A percentile compares a stretch with the other conserved stretches of the same genome.
Conservation (phyloP, 2,888 invertebrate species). For the Lordiphosa andalusiaca region DNA sequence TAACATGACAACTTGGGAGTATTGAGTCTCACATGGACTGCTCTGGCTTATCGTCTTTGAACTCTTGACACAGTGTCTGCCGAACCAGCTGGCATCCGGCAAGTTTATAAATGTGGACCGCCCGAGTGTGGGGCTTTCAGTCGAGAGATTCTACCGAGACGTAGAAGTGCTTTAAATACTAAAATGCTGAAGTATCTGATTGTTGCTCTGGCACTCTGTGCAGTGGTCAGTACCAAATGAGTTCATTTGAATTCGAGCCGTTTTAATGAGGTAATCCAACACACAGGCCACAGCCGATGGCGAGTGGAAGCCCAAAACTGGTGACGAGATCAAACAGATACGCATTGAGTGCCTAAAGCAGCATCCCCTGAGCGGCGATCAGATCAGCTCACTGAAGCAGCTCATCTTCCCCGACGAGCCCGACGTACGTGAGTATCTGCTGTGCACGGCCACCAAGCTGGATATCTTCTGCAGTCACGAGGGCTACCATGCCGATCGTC, state of each 20-base stretch:
- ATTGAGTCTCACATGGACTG: background rate
- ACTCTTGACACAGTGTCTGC: constrained; percentile 25
- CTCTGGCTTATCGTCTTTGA: constrained; percentile 23
- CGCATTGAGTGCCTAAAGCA: constrained; percentile 68
- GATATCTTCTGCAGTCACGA: constrained; percentile 68
- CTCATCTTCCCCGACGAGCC: constrained; percentile 71
- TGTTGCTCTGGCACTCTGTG: constrained; percentile 46
- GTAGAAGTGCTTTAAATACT: constrained; percentile 19
- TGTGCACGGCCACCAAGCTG: constrained; percentile 70
- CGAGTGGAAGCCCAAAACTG: constrained; percentile 71
- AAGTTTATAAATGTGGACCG: constrained; percentile 39
- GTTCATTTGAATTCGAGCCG: background rate
- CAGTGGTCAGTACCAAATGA: constrained; percentile 47
- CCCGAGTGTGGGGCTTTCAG: constrained; percentile 28
- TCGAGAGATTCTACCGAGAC: constrained; percentile 27
- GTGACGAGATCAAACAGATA: constrained; percentile 67
- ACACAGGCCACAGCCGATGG: constrained; percentile 62
- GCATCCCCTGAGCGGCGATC: constrained; percentile 56
- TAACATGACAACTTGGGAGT: constrained; percentile 1
- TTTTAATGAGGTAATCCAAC: background rate
- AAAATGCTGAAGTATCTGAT: constrained; percentile 54
- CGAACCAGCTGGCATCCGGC: constrained; percentile 1
- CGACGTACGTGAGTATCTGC: constrained; percentile 71
- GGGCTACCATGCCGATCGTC: constrained; percentile 76
- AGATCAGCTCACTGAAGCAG: constrained; percentile 59